Evolutionary conservation across 2,797 vertebrate species (phyloP), one percentile per base, ranked within the genome.

Genomic region (Melanotaenia boesemani): DNA sequence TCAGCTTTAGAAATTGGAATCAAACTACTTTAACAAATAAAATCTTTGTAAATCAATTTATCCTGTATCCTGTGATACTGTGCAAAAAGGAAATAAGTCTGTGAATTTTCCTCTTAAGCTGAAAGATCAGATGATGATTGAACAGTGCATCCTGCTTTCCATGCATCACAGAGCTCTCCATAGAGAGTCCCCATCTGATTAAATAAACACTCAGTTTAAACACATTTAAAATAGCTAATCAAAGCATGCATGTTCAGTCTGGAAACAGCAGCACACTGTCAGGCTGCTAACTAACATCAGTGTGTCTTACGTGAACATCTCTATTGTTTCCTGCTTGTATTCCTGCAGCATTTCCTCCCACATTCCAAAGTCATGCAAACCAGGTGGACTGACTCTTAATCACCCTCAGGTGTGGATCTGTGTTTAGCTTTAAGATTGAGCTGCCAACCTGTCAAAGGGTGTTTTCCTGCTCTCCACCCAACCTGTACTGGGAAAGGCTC

Each of bases 341-440:
- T 22, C 9, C 37, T 55, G 16, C 39, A 12, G 44, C 5, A 26
- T 74, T 71, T 77, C 60, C 46, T 63, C 69, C 37, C 41, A 44
- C 77, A 73, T 86, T 77, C 70, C 72, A 56, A 20, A 59, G 44
- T 62, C 62, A 22, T 46, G 36, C 10, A 26, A 63, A 70, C 57
- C 55, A 81, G 60, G 54, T 75, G 70, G 74, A 76, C 41, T 18
- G 8, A 30, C 74, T 55, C 34, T 39, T 55, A 56, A 61, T 72
- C 65, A 7, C 41, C 63, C 15, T 44, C 67, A 76, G 77, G 67
- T 82, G 72, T 73, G 57, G 57, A 56, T 79, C 50, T 70, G 34
- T 44, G 44, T 67, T 57, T 5, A 7, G 67, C n/a, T 65, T 22
- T 48, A 36, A 56, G 3, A 50, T 6, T 18, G 24, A 48, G 39